Conservation (phyloP, 2,797 vertebrate species). For the Aulostomus chinensis region DNA sequence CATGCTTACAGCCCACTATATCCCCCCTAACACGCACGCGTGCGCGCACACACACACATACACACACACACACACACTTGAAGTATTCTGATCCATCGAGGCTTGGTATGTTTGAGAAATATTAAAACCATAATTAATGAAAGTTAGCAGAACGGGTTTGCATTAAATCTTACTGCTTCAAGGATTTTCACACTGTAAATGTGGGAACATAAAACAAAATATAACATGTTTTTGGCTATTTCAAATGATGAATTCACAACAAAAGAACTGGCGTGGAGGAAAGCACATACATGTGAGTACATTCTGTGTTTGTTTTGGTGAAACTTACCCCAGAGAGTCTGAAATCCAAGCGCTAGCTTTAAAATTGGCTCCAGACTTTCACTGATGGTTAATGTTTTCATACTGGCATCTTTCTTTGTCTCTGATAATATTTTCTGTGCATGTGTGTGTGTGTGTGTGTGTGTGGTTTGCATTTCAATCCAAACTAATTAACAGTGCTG, state of each 20-base stretch:
- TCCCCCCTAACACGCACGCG: conserved; percentile 9
- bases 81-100: neutral
- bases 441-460: conserved; percentile 25
- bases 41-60: conserved; percentile 1
- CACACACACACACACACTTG: conserved; percentile 15
- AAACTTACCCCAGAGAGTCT: conserved; percentile 69
- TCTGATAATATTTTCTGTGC: conserved; percentile 42
- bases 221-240: conserved; percentile 45
- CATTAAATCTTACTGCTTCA: conserved; percentile 27
- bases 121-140: neutral
- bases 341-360: conserved; percentile 72
- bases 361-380: conserved; percentile 62
- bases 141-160: conserved; percentile 5
- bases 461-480: conserved; percentile 11
- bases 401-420: conserved; percentile 65
- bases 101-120: neutral
- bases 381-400: conserved; percentile 71
- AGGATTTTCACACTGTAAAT: conserved; percentile 6
- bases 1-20: conserved; percentile 22
- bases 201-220: conserved; percentile 30
- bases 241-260: conserved; percentile 57
- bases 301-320: conserved; percentile 74
- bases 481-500: conserved; percentile 42
- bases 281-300: conserved; percentile 57
- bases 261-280: conserved; percentile 53